Base-by-base conservation (phyloP, 2,888 invertebrate genomes). In the Biston betularia region DNA sequence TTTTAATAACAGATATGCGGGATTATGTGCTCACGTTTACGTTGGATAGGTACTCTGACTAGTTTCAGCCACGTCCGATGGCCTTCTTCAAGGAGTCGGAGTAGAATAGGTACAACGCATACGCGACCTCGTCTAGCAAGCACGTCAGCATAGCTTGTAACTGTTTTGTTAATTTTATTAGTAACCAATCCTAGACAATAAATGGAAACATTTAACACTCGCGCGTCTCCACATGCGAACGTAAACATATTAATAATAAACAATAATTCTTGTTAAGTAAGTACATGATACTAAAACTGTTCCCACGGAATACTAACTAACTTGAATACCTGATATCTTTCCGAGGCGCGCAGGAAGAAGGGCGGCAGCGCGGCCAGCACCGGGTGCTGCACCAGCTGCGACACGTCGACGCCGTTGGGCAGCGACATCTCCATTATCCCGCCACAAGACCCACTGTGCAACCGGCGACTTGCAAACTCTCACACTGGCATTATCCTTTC, bases 281-380 rank as follows among this genome's bases (percentile, higher is more conserved):
- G 54, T 54, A 54, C 54, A 54, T 54, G 54, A 63, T 54, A 66
- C 66, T 66, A 66, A 66, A 66, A 66, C 42, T 42, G 57, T 46
- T 10, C 15, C 50, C 50, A 38, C 56, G 63, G 63, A 67, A 67
- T 67, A 67, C 67, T 67, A 67, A 67, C 67, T 67, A 67, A 67
- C 40, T 67, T 58, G 58, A 79, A 79, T 84, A 94, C 94, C 93
- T 98, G 98, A 90, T 98, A 99, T 81, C 98, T 95, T 87, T 99
- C 98, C 33, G 97, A 97, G 66, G 98, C 97, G 77, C 98, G 95
- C 68, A 98, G 92, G 89, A 98, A 98, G 90, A 98, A 97, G n/a
- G 97, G 97, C 55, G 98, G 98, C 79, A 97, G 87, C 0, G 96
- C 96, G 44, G 97, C 97, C 85, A 98, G 86, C 69, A 97, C 97